A percentile compares a stretch with the other conserved stretches of the same genome.
These are phyloP conservation scores for Phengaris arion DNA, from an alignment of 2,888 invertebrate species.

Conservation along the genomic window DNA sequence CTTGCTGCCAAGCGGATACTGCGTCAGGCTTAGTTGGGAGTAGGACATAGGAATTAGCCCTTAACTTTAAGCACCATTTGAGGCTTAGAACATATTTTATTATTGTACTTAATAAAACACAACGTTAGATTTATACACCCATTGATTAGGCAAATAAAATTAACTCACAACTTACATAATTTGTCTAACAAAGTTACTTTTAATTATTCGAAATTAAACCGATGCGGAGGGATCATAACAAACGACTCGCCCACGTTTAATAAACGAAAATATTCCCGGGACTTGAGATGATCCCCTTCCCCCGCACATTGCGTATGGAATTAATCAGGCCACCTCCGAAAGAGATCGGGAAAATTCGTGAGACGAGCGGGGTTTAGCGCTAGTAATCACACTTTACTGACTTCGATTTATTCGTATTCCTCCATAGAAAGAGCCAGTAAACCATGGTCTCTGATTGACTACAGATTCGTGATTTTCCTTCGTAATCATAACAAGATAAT, in stretches of 20 bases:
- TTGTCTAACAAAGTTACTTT: too few species aligned
- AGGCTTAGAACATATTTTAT: too few species aligned
- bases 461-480: neutral
- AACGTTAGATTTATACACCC: too few species aligned
- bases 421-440: neutral
- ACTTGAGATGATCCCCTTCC: neutral
- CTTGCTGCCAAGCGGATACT: too few species aligned
- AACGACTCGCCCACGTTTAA: neutral
- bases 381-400: neutral
- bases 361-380: neutral
- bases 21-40: too few species aligned
- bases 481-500: neutral
- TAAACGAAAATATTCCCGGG: neutral
- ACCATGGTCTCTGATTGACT: too few species aligned
- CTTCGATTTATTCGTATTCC: neutral
- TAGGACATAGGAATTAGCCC: too few species aligned
- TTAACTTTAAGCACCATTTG: too few species aligned
- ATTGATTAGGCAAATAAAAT: too few species aligned
- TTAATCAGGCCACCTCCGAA: conserved; percentile 11
- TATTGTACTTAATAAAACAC: too few species aligned
- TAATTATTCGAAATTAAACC: neutral
- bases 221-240: neutral
- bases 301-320: neutral
- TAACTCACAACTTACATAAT: too few species aligned
- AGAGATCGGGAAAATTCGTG: neutral